A percentile compares a stretch with the other conserved stretches of the same genome.
Conservation (phyloP, 2,797 vertebrate species). For the Danio jaintianensis region DNA sequence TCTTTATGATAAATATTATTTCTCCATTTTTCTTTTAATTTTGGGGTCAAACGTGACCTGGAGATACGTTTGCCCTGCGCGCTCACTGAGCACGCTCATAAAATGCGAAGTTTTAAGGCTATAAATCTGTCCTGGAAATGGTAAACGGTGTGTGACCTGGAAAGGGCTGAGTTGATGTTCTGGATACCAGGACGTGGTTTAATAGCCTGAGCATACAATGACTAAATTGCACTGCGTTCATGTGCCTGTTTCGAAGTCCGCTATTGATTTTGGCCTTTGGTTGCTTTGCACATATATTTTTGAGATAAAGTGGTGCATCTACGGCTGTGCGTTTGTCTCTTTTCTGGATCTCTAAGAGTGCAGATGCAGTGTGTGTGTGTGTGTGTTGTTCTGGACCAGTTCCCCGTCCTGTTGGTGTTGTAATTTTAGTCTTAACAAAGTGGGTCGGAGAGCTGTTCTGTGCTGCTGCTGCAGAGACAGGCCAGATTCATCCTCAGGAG, state of each 20-base stretch:
- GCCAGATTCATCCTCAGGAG: slow-evolving; percentile 26
- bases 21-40: not conserved
- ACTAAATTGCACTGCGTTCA: not conserved
- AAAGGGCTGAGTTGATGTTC: not conserved
- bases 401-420: slow-evolving; percentile 31
- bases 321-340: not conserved
- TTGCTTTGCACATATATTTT: not conserved
- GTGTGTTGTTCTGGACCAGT: slow-evolving; percentile 20
- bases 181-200: slow-evolving; percentile 10
- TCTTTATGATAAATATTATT: not conserved
- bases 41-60: slow-evolving; percentile 8
- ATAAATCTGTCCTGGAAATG: slow-evolving; percentile 33
- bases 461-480: slow-evolving; percentile 31
- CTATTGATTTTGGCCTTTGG: slow-evolving; percentile 4
- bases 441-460: slow-evolving; percentile 40
- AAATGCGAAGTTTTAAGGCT: slow-evolving; percentile 24
- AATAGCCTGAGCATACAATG: not conserved
- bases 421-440: slow-evolving; percentile 56
- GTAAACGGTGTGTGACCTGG: slow-evolving; percentile 34
- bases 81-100: slow-evolving; percentile 8
- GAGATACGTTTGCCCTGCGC: slow-evolving; percentile 12
- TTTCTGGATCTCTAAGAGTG: slow-evolving; percentile 12
- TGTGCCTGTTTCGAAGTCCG: slow-evolving; percentile 25
- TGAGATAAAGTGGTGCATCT: not conserved
- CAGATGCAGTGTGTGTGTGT: slow-evolving; percentile 6